Base-by-base conservation (phyloP, 2,888 invertebrate genomes). In the Plagiodera versicolora region DNA sequence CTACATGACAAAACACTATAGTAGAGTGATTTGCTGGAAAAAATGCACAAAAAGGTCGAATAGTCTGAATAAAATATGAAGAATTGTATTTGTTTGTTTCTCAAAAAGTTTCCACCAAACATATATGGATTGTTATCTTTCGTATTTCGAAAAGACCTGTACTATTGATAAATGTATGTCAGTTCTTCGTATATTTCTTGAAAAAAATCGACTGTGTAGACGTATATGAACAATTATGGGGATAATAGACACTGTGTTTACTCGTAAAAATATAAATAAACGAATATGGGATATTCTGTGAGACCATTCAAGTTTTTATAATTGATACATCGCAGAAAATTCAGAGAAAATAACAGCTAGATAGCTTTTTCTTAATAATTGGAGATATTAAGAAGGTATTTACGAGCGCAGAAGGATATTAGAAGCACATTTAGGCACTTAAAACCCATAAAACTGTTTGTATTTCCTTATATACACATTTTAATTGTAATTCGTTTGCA, bases 391-490 rank as follows among this genome's bases (percentile, higher is more conserved):
- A 39, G 39, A 14, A 39, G 14, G 39, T 39, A 39, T 39, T 39
- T 39, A 39, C 39, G 39, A 39, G n/a, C 39, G 3, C 4, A 3
- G 14, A 39, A 14, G 39, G 39, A 2, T 39, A 39, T 39, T 39
- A 39, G 1, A 10, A 10, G 32, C 32, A 32, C 32, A 32, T 32
- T 32, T 32, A 32, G 32, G 39, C 39, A 10, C 14, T n/a, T n/a
- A 3, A 2, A 39, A n/a, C 39, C 14, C n/a, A 39, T 39, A 39
- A 39, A 32, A 32, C 9, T 32, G 32, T 32, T 10, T 32, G 32
- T 32, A 32, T 39, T 14, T 53, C 52, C 52, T 24, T 53, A 20
- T 53, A 53, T 44, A 24, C 24, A 16, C 20, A 53, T 19, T 20
- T 53, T 14, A 24, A 53, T 19, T 53, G 20, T 39, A 11, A 44